Evolutionary conservation across 2,113 vertebrate species (phyloP).

Genomic region (Halcyon senegalensis): DNA sequence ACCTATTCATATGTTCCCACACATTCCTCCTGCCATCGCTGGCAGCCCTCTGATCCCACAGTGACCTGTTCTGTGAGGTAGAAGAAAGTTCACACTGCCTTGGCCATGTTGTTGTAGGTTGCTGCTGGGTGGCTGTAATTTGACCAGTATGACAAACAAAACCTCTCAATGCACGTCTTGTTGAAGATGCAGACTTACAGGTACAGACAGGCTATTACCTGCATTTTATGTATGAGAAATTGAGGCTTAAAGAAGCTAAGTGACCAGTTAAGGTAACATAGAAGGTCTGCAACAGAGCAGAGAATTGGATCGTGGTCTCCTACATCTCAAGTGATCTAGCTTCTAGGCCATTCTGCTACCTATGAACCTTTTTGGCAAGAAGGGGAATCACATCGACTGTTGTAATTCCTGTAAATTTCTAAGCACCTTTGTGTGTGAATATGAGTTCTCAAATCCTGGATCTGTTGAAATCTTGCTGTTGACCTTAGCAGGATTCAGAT

Average conservation of each 20-base stretch:
- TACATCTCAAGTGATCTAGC: not conserved
- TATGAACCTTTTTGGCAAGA: not conserved
- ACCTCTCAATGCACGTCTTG: not conserved
- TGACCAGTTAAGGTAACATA: not conserved
- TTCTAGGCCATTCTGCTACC: not conserved
- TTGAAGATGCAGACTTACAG: not conserved
- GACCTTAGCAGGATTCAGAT: not conserved
- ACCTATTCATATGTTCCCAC: not conserved
- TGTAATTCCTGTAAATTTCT: not conserved
- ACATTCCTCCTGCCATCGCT: not conserved
- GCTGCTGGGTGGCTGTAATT: not conserved
- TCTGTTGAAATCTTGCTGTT: not conserved
- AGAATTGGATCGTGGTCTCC: not conserved
- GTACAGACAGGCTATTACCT: not conserved
- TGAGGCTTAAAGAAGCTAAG: not conserved
- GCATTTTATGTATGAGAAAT: not conserved
- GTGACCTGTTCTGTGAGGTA: not conserved
- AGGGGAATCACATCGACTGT: not conserved
- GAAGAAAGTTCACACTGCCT: not conserved
- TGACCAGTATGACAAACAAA: not conserved
- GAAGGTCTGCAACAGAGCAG: not conserved
- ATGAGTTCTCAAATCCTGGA: not conserved
- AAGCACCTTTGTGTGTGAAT: not conserved
- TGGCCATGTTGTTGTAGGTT: not conserved
- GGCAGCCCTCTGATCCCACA: not conserved